These are phyloP conservation scores for Rhinogobio ventralis DNA, from an alignment of 2,797 vertebrate species.

Conservation along the genomic window DNA sequence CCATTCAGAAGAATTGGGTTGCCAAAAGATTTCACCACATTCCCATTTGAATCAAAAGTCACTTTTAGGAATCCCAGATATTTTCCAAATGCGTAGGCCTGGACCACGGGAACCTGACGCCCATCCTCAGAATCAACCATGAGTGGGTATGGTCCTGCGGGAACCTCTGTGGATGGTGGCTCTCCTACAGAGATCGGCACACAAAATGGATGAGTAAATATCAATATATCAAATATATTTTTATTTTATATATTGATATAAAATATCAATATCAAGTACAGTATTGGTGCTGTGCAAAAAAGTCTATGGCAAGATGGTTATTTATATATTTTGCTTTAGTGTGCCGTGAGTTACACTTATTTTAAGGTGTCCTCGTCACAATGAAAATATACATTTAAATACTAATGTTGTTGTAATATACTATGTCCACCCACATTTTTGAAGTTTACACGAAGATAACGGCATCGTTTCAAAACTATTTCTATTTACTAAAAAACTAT, in stretches of 20 bases:
- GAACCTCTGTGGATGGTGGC: constrained; percentile 83
- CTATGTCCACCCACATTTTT: too few species aligned
- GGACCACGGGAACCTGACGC: constrained; percentile 88
- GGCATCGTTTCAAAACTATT: too few species aligned
- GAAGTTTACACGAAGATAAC: too few species aligned
- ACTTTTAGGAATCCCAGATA: constrained; percentile 90
- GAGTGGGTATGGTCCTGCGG: constrained; percentile 85
- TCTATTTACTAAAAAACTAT: too few species aligned
- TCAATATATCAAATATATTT: too few species aligned
- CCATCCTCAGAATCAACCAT: constrained; percentile 83
- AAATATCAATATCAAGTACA: too few species aligned
- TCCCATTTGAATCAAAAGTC: constrained; percentile 83
- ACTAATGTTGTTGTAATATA: not conserved
- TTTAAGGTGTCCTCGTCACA: not conserved
- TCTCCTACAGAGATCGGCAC: constrained; percentile 74
- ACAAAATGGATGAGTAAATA: not conserved
- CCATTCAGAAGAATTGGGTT: constrained; percentile 90
- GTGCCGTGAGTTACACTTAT: not conserved
- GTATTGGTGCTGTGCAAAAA: not conserved
- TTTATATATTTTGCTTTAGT: not conserved
- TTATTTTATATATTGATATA: too few species aligned
- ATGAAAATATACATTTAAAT: not conserved
- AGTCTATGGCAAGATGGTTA: not conserved
- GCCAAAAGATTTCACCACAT: constrained; percentile 79
- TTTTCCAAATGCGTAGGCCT: constrained; percentile 95